Percentiles rank a stretch among this genome's conserved stretches.
Conservation (phyloP, 2,113 vertebrate genomes). For the Uria lomvia region DNA sequence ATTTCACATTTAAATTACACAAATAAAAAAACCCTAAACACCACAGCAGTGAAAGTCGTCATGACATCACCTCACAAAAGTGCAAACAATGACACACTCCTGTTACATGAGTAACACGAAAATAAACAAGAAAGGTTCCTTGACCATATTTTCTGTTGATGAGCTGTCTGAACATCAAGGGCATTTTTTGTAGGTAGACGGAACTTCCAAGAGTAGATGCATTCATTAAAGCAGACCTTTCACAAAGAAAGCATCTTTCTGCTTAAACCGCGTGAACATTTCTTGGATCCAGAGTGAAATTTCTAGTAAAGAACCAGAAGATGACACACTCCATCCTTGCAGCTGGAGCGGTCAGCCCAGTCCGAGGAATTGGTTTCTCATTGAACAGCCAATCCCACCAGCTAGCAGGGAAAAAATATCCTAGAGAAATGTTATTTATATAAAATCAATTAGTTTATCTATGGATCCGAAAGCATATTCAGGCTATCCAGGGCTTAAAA, state of each 20-base stretch:
- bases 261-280: neutral
- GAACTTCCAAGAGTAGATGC: neutral
- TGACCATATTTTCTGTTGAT: neutral
- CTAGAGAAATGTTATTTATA: neutral
- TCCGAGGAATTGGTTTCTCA: neutral
- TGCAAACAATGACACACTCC: neutral
- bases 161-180: neutral
- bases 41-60: neutral
- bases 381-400: neutral
- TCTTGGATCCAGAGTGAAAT: neutral
- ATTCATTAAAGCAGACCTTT: neutral
- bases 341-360: neutral
- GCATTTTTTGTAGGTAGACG: neutral
- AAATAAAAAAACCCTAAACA: neutral
- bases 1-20: neutral
- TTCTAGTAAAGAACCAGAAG: neutral
- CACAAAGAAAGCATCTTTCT: neutral
- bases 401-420: neutral
- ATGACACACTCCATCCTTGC: fast-evolving
- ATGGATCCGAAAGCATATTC: neutral
- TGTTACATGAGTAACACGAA: neutral
- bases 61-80: neutral
- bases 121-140: neutral
- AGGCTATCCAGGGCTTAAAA: neutral
- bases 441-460: neutral